Evolutionary conservation across 1,140 invertebrate genomes (phyloP).

Genomic region (Solenopsis fugax): DNA sequence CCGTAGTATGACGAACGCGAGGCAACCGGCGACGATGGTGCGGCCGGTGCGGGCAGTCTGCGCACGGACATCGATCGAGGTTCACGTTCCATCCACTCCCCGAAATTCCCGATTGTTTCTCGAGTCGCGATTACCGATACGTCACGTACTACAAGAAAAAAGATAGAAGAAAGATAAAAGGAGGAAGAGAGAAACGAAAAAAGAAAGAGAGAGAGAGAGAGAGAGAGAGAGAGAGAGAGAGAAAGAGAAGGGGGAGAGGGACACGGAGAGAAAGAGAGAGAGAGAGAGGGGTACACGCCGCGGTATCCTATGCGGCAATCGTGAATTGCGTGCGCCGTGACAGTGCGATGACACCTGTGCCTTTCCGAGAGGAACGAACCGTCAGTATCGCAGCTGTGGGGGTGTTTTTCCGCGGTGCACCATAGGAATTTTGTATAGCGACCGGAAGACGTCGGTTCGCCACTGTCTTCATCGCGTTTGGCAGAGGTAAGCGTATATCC

Average conservation of each 20-base stretch:
- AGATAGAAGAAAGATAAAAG: not conserved
- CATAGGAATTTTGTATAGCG: slow-evolving; percentile 31
- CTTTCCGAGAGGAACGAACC: slow-evolving; percentile 58
- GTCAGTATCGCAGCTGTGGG: slow-evolving; percentile 17
- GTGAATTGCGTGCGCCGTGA: slow-evolving; percentile 61
- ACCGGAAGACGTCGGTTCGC: slow-evolving; percentile 28
- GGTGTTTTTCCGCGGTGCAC: slow-evolving; percentile 45
- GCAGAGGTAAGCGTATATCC: slow-evolving; percentile 33
- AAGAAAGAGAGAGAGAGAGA: not conserved
- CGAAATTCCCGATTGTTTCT: slow-evolving; percentile 77
- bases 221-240: not conserved
- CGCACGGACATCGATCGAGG: slow-evolving; percentile 84
- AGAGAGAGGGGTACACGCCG: slow-evolving; percentile 15
- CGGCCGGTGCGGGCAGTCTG: slow-evolving; percentile 81
- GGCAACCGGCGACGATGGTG: slow-evolving; percentile 72
- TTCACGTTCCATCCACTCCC: slow-evolving; percentile 74
- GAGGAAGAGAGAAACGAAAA: not conserved
- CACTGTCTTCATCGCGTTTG: slow-evolving; percentile 1
- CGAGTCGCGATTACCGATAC: slow-evolving; percentile 64
- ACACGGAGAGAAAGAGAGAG: not conserved
- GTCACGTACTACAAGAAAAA: slow-evolving; percentile 10
- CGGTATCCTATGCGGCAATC: slow-evolving; percentile 27
- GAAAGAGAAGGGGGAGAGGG: not conserved
- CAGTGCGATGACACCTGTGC: slow-evolving; percentile 73
- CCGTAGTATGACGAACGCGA: slow-evolving; percentile 74